Evolutionary conservation across 2,888 invertebrate genomes (phyloP).

Genomic region (Lottia gigantea): DNA sequence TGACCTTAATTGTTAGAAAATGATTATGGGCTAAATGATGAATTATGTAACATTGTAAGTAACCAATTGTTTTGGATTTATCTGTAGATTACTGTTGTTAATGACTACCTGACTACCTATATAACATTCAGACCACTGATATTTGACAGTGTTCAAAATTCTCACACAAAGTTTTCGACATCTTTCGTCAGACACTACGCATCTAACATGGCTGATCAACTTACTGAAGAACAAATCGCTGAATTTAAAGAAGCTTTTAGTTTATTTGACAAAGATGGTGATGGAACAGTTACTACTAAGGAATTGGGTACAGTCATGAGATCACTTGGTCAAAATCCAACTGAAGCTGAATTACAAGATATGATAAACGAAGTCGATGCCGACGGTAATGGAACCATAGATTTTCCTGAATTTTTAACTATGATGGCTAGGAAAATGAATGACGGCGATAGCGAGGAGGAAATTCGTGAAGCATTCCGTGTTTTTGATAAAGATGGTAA

Average conservation of each 20-base stretch:
- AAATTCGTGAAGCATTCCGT: conserved; percentile 98
- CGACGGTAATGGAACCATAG: conserved; percentile 91
- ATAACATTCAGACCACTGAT: too few species aligned
- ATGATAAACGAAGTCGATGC: conserved; percentile 99
- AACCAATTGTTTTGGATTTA: too few species aligned
- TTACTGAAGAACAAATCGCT: conserved; percentile 32
- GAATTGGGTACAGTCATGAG: conserved; percentile 99
- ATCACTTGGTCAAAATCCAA: conserved; percentile 98
- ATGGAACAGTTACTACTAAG: conserved; percentile 99
- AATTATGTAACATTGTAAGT: too few species aligned
- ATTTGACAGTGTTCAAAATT: too few species aligned
- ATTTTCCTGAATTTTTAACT: conserved; percentile 99
- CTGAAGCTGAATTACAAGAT: conserved; percentile 98
- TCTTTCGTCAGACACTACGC: background rate
- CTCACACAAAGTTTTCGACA: too few species aligned
- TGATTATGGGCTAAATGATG: too few species aligned
- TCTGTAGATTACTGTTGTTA: too few species aligned
- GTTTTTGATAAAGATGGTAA: conserved; percentile 98
- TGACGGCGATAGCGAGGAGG: conserved; percentile 94
- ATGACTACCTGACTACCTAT: too few species aligned
- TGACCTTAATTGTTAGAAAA: too few species aligned
- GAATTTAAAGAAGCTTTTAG: conserved; percentile 99
- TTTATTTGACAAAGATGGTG: conserved; percentile 99
- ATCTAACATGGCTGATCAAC: background rate
- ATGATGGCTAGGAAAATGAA: conserved; percentile 99